Conservation (phyloP, 2,797 vertebrate species). For the Falco novaeseelandiae region DNA sequence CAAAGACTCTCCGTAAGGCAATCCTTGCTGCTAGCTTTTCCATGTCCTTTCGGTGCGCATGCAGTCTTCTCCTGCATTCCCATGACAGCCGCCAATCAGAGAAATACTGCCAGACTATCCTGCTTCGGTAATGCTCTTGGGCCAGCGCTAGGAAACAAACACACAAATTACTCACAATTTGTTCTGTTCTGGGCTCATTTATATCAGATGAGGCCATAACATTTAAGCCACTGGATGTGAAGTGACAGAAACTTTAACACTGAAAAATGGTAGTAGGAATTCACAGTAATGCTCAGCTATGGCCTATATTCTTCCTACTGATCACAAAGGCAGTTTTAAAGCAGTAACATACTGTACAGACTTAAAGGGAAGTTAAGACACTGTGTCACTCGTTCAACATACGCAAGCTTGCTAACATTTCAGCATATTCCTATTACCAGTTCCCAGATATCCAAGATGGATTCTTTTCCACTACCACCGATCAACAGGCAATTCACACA, state of each 20-base stretch:
- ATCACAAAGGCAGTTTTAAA: not conserved
- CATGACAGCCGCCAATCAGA: constrained; percentile 76
- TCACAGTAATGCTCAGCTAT: not conserved
- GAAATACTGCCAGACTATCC: constrained; percentile 72
- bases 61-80: constrained; percentile 63
- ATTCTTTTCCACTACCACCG: not conserved
- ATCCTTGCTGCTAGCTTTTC: constrained; percentile 65
- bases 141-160: constrained; percentile 77
- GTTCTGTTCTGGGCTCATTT: not conserved
- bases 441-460: not conserved
- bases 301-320: not conserved
- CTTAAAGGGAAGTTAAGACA: not conserved
- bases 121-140: not conserved
- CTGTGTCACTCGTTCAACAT: not conserved
- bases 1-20: constrained; percentile 72
- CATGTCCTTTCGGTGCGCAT: constrained; percentile 41
- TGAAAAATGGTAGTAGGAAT: not conserved
- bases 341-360: not conserved
- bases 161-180: not conserved
- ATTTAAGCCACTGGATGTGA: not conserved
- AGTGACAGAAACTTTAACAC: not conserved
- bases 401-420: not conserved
- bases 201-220: not conserved
- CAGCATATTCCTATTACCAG: not conserved
- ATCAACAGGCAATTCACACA: not conserved